Percentiles rank a stretch among this genome's conserved stretches.
phyloP scores from a whole-genome alignment of 2,797 vertebrate species.

The Sciurus carolinensis region DNA sequence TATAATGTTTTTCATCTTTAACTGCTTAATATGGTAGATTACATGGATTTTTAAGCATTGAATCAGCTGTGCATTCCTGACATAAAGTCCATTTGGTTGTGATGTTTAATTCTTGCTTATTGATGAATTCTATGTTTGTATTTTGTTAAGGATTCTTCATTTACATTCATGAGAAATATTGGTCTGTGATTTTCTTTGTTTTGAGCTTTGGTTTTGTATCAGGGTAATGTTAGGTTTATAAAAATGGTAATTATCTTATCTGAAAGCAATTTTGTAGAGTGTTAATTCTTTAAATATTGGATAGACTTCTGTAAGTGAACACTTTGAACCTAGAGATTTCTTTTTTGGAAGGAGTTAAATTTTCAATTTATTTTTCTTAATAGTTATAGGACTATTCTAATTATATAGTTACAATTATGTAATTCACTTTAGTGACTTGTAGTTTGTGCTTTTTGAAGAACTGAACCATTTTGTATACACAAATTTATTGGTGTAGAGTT shows the following conservation, averaged over 20 bases:
- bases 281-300: constrained; percentile 21
- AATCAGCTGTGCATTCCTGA: background rate
- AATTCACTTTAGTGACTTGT: background rate
- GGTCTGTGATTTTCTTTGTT: background rate
- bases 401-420: background rate
- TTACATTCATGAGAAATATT: background rate
- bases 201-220: background rate
- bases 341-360: background rate
- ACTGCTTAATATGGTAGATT: background rate
- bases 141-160: background rate
- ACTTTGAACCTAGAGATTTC: background rate
- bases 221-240: background rate
- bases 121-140: background rate
- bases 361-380: background rate
- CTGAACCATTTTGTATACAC: background rate
- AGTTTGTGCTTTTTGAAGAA: background rate
- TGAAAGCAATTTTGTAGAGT: background rate
- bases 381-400: background rate
- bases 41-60: background rate
- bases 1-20: no score
- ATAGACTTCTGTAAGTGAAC: background rate
- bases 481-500: background rate
- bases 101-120: background rate
- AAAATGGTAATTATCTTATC: background rate
- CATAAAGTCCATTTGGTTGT: background rate